These are phyloP conservation scores for Lomographa bimaculata DNA, from an alignment of 2,888 invertebrate species.

Conservation along the genomic window DNA sequence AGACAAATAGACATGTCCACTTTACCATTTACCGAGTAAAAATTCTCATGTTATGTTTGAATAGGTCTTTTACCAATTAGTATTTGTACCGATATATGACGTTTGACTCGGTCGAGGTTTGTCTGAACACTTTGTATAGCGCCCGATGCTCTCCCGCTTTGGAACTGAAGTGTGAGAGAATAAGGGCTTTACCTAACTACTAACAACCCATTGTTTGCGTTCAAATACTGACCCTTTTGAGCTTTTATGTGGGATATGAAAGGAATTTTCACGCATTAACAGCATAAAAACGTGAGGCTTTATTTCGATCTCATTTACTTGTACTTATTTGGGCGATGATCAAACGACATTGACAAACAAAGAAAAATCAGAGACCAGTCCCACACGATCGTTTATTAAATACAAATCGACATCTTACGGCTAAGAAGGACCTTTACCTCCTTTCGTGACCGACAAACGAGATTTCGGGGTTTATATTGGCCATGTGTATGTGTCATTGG, in stretches of 20 bases:
- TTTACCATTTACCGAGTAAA: constrained; percentile 81
- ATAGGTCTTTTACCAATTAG: constrained; percentile 82
- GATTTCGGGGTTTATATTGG: constrained; percentile 41
- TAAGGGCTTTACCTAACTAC: constrained; percentile 55
- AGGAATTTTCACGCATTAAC: constrained; percentile 35
- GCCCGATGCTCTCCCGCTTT: constrained; percentile 49
- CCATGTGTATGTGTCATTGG: constrained; percentile 36
- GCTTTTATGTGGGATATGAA: constrained; percentile 46
- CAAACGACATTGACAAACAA: constrained; percentile 39
- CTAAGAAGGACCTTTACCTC: constrained; percentile 53
- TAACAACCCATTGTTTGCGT: constrained; percentile 62
- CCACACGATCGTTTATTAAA: constrained; percentile 38
- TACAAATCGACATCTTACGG: constrained; percentile 40
- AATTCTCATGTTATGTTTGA: constrained; percentile 80
- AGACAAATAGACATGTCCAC: constrained; percentile 79
- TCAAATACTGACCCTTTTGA: constrained; percentile 54
- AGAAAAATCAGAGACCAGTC: constrained; percentile 38
- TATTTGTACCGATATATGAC: constrained; percentile 78
- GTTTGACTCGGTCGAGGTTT: constrained; percentile 57
- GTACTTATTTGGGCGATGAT: constrained; percentile 23
- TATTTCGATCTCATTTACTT: no score
- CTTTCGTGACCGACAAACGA: constrained; percentile 56
- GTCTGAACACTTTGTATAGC: constrained; percentile 62
- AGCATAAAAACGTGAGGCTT: no score
- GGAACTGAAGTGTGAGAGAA: constrained; percentile 58